A percentile compares a stretch with the other conserved stretches of the same genome.
These are phyloP conservation scores for Caenorhabditis becei DNA, from an alignment of 2,888 invertebrate genomes.

Conservation along the genomic window DNA sequence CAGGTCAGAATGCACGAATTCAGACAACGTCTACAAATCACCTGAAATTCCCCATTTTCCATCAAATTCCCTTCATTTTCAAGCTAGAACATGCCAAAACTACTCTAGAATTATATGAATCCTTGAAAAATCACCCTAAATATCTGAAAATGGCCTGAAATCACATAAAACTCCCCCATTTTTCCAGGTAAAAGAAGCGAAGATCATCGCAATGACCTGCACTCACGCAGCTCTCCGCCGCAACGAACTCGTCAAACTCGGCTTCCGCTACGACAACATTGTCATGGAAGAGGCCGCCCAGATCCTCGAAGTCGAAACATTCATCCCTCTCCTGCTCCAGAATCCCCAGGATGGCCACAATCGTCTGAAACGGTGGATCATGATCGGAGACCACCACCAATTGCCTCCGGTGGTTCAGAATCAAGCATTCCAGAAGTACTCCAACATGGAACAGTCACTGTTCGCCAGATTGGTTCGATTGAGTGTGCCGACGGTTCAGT, in stretches of 20 bases:
- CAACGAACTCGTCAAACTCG: conserved; percentile 89
- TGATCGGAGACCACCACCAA: conserved; percentile 99
- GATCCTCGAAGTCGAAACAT: conserved; percentile 99
- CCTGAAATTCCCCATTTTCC: too few relatives aligned
- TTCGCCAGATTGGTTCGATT: conserved; percentile 96
- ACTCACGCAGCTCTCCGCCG: conserved; percentile 98
- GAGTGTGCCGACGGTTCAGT: conserved; percentile 96
- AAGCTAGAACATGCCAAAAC: too few relatives aligned
- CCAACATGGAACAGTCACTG: conserved; percentile 99
- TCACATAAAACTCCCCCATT: neutral
- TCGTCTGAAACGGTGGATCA: conserved; percentile 98
- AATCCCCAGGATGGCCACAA: conserved; percentile 97
- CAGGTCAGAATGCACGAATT: too few relatives aligned
- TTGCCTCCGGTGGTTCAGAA: conserved; percentile 99
- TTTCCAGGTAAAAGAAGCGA: conserved; percentile 88
- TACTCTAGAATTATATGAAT: too few relatives aligned
- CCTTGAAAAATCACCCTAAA: too few relatives aligned
- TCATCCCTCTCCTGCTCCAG: conserved; percentile 94
- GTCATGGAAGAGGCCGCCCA: conserved; percentile 99
- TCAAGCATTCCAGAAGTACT: conserved; percentile 99
- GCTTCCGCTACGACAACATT: conserved; percentile 94
- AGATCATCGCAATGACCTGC: conserved; percentile 99
- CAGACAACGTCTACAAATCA: too few relatives aligned
- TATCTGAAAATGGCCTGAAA: too few relatives aligned
- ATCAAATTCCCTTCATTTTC: too few relatives aligned